Conservation (phyloP, 2,113 vertebrate species). For the Esox niger region DNA sequence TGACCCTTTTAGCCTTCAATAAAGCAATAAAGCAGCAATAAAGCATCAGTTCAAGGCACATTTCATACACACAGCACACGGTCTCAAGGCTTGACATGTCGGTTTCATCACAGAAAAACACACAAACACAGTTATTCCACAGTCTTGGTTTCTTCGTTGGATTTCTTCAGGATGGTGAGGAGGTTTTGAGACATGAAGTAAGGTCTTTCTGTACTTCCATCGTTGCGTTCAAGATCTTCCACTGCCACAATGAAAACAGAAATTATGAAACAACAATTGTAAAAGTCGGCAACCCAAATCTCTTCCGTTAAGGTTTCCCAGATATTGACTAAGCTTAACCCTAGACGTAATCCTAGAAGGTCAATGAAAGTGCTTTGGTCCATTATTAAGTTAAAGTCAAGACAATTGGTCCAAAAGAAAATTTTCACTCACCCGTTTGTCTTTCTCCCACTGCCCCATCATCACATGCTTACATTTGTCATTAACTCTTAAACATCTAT, state of each 20-base stretch:
- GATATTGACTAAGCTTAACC: too few species aligned
- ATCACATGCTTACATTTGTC: slow-evolving; percentile 6
- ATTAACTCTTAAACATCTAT: slow-evolving; percentile 35
- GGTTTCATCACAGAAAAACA: background rate
- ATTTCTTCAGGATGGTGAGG: slow-evolving; percentile 87
- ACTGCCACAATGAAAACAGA: slow-evolving; percentile 61
- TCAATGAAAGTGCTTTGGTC: slow-evolving; percentile 2
- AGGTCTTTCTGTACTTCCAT: slow-evolving; percentile 79
- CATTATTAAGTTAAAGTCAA: background rate
- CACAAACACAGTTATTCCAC: slow-evolving; percentile 27
- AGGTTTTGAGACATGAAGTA: slow-evolving; percentile 86
- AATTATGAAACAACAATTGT: background rate
- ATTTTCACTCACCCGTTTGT: slow-evolving; percentile 46
- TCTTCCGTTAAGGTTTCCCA: background rate
- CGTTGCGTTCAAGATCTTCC: slow-evolving; percentile 88
- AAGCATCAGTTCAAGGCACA: background rate
- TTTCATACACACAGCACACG: background rate
- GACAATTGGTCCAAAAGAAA: background rate
- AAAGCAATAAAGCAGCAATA: background rate
- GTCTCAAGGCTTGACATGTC: background rate
- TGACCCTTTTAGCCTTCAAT: too few species aligned
- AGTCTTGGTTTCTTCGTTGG: slow-evolving; percentile 68
- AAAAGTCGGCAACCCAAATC: background rate
- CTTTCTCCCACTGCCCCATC: slow-evolving; percentile 1
- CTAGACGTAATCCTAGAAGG: background rate